Conservation (phyloP, 1,140 invertebrate species). For the Drosophila nannoptera region DNA sequence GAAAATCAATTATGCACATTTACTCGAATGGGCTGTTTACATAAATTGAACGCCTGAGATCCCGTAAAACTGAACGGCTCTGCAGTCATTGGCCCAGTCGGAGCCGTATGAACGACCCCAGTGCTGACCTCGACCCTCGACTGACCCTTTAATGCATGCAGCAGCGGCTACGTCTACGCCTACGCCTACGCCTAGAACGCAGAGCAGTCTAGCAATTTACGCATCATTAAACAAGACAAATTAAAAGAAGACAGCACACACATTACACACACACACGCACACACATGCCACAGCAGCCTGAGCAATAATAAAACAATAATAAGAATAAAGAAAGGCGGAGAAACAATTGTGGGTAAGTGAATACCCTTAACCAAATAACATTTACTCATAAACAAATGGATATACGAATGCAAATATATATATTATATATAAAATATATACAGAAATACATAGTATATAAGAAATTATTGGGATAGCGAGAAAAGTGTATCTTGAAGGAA, state of each 20-base stretch:
- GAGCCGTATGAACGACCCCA: constrained; percentile 29
- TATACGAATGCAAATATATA: not conserved
- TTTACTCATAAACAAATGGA: not conserved
- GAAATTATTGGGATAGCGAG: too few species aligned
- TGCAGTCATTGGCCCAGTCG: constrained; percentile 1
- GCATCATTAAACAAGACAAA: constrained; percentile 63
- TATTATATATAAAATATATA: not conserved
- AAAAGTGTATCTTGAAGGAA: too few species aligned
- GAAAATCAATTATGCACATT: constrained; percentile 68
- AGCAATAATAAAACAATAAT: constrained; percentile 62
- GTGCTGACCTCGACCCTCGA: constrained; percentile 63
- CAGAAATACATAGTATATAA: not conserved
- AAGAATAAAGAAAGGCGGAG: constrained; percentile 34
- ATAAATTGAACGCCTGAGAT: constrained; percentile 20
- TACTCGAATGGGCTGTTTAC: constrained; percentile 39
- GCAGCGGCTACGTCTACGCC: constrained; percentile 25
- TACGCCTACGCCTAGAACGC: constrained; percentile 27
- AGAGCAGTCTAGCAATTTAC: constrained; percentile 55
- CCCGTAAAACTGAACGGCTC: not conserved
- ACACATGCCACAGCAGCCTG: constrained; percentile 30
- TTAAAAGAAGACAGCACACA: constrained; percentile 41
- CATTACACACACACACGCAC: not conserved
- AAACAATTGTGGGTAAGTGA: constrained; percentile 7
- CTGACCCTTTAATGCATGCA: constrained; percentile 8
- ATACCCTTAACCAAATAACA: constrained; percentile 3